Evolutionary conservation across 2,113 vertebrate genomes (phyloP).

Genomic region (Channa argus): DNA sequence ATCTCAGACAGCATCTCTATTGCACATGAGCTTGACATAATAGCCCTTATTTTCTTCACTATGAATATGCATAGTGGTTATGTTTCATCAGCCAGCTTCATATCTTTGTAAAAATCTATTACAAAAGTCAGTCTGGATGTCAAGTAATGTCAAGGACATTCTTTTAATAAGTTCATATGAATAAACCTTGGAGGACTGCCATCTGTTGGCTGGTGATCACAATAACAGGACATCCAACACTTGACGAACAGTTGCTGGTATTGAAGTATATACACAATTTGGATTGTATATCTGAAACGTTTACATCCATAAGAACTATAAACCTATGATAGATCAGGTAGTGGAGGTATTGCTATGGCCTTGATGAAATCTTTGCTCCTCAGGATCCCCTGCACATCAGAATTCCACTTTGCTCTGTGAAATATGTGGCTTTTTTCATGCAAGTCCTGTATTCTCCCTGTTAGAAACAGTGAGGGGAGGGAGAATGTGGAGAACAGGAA

Average conservation of each 20-base stretch:
- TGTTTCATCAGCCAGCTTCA: not conserved
- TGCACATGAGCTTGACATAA: slow-evolving; percentile 58
- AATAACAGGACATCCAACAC: not conserved
- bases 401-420: slow-evolving; percentile 80
- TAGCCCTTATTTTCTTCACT: slow-evolving; percentile 23
- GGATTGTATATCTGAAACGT: not conserved
- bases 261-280: too few relatives aligned
- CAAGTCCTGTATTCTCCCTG: slow-evolving; percentile 79
- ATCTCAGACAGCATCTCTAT: slow-evolving; percentile 46
- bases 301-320: not conserved
- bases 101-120: not conserved
- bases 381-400: slow-evolving; percentile 82
- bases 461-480: slow-evolving; percentile 81
- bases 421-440: slow-evolving; percentile 77
- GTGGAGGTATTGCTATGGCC: slow-evolving; percentile 78
- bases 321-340: not conserved
- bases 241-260: too few relatives aligned
- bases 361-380: slow-evolving; percentile 86
- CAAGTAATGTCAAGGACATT: not conserved
- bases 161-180: not conserved
- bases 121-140: not conserved
- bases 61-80: not conserved
- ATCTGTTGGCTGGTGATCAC: slow-evolving; percentile 7
- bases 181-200: not conserved
- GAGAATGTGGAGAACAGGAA: not conserved